Evolutionary conservation across 2,797 vertebrate species (phyloP).

Genomic region (Carapus acus): DNA sequence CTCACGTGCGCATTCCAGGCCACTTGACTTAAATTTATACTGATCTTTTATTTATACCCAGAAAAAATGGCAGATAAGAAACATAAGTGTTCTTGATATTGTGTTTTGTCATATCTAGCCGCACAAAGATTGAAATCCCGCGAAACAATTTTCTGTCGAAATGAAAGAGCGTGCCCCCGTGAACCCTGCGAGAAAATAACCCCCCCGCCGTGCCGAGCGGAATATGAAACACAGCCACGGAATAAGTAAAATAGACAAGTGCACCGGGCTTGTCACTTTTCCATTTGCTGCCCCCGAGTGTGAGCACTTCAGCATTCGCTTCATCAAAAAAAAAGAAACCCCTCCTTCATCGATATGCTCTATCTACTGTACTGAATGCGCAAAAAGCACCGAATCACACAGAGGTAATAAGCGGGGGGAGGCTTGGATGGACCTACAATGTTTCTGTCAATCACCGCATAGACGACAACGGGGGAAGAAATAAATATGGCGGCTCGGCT

Average conservation of each 20-base stretch:
- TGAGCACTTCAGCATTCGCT: slow-evolving; percentile 73
- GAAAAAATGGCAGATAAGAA: slow-evolving; percentile 99
- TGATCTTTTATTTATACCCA: slow-evolving; percentile 99
- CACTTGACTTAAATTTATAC: slow-evolving; percentile 91
- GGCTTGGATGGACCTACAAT: slow-evolving; percentile 46
- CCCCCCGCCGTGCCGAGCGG: slow-evolving; percentile 81
- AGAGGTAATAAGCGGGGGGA: slow-evolving; percentile 64
- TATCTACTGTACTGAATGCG: slow-evolving; percentile 73
- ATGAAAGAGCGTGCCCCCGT: slow-evolving; percentile 97
- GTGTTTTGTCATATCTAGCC: slow-evolving; percentile 98
- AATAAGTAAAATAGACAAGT: slow-evolving; percentile 94
- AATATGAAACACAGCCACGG: slow-evolving; percentile 89
- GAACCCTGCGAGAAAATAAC: slow-evolving; percentile 96
- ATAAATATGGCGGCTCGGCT: slow-evolving; percentile 56
- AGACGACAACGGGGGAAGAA: slow-evolving; percentile 48
- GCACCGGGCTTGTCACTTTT: slow-evolving; percentile 87
- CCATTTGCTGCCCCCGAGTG: slow-evolving; percentile 81
- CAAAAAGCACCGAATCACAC: slow-evolving; percentile 65
- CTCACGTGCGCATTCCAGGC: slow-evolving; percentile 73
- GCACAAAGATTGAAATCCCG: slow-evolving; percentile 99
- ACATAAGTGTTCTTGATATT: slow-evolving; percentile 99
- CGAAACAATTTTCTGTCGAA: slow-evolving; percentile 99
- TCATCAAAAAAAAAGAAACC: slow-evolving; percentile 68
- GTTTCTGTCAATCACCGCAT: slow-evolving; percentile 58
- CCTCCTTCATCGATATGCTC: slow-evolving; percentile 74